Conservation (phyloP, 2,797 vertebrate species). For the Aselliscus stoliczkanus region DNA sequence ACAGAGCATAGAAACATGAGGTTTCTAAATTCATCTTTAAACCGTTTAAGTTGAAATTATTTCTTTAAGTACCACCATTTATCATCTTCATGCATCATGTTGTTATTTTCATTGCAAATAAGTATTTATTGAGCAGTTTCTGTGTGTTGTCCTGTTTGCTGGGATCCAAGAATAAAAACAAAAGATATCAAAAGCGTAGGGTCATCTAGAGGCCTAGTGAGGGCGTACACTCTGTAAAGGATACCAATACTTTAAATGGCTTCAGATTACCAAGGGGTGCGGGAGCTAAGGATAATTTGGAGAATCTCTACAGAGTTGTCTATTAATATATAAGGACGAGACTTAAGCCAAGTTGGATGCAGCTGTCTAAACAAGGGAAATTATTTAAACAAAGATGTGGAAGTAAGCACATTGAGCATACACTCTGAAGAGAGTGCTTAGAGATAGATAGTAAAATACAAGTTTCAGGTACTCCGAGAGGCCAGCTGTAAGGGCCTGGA, state of each 20-base stretch:
- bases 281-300: not conserved
- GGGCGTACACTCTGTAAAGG: rapidly evolving
- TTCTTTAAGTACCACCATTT: not conserved
- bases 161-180: not conserved
- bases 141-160: not conserved
- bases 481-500: not conserved
- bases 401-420: not conserved
- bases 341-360: not conserved
- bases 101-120: not conserved
- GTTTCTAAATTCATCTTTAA: not conserved
- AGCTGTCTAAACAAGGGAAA: not conserved
- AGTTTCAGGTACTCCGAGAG: no score
- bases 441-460: not conserved
- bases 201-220: not conserved
- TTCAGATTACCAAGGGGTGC: not conserved
- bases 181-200: not conserved
- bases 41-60: not conserved
- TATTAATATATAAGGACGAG: not conserved
- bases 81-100: not conserved
- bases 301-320: not conserved
- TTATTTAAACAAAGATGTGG: not conserved
- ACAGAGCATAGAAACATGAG: not conserved
- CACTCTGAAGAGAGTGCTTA: not conserved
- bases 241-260: not conserved
- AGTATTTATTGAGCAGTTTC: not conserved